These are phyloP conservation scores for Tetragonula carbonaria DNA, from an alignment of 2,888 invertebrate species.

Conservation along the genomic window DNA sequence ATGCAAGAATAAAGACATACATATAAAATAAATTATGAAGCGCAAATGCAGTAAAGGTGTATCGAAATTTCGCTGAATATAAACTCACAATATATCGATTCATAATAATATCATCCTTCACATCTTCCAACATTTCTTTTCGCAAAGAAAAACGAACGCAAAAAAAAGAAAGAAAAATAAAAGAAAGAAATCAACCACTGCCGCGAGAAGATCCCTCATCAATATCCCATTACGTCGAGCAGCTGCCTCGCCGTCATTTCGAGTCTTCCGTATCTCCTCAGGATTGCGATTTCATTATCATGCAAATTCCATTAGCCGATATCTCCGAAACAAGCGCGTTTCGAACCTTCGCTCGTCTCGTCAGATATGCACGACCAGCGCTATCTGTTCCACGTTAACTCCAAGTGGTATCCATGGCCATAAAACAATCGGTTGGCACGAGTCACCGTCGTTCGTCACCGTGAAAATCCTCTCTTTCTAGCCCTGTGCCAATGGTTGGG, in stretches of 20 bases:
- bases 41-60: no score
- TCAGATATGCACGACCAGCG: background rate
- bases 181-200: background rate
- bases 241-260: background rate
- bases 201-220: background rate
- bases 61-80: no score
- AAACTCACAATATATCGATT: background rate
- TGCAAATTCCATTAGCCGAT: constrained; percentile 11
- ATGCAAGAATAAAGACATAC: no score
- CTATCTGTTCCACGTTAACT: constrained; percentile 45
- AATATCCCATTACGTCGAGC: background rate
- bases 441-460: constrained; percentile 18
- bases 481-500: constrained; percentile 14
- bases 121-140: background rate
- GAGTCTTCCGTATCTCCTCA: background rate
- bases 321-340: constrained; percentile 26
- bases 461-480: constrained; percentile 22
- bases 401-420: constrained; percentile 70
- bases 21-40: no score
- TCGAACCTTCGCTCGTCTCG: constrained; percentile 32
- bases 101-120: background rate
- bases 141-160: background rate
- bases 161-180: background rate
- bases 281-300: constrained; percentile 9
- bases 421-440: constrained; percentile 74